Conservation (phyloP, 2,888 invertebrate species). For the Leptinotarsa rubiginosa region DNA sequence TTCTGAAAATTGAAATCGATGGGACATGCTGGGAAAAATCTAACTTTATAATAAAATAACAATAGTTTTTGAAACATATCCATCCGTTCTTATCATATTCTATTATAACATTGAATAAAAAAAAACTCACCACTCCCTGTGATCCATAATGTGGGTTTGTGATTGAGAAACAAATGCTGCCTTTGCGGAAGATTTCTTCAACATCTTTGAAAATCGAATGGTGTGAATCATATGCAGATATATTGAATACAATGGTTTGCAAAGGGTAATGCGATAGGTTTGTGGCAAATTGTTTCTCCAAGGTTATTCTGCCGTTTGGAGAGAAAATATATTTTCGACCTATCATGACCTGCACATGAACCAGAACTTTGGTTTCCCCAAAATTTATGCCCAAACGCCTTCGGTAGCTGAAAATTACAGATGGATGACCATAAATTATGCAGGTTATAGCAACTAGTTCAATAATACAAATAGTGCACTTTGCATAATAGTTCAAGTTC, state of each 20-base stretch:
- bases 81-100: no score
- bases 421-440: neutral
- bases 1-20: no score
- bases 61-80: no score
- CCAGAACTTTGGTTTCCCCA: conserved; percentile 74
- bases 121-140: conserved; percentile 75
- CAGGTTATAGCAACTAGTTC: neutral
- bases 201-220: conserved; percentile 63
- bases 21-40: neutral
- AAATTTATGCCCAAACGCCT: conserved; percentile 83
- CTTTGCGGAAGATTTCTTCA: conserved; percentile 76
- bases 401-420: conserved; percentile 70
- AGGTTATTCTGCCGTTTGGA: conserved; percentile 72
- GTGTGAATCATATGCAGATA: conserved; percentile 65
- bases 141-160: conserved; percentile 83
- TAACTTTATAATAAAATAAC: neutral
- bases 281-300: conserved; percentile 80
- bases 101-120: no score
- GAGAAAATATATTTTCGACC: conserved; percentile 76
- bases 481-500: no score
- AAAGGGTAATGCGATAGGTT: conserved; percentile 75
- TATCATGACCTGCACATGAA: conserved; percentile 79
- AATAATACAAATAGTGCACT: no score
- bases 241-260: conserved; percentile 75
- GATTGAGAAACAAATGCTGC: conserved; percentile 80